Percentiles rank a stretch among this genome's conserved stretches.
phyloP scores from a whole-genome alignment of 2,888 invertebrate genomes.

The Luperina testacea region DNA sequence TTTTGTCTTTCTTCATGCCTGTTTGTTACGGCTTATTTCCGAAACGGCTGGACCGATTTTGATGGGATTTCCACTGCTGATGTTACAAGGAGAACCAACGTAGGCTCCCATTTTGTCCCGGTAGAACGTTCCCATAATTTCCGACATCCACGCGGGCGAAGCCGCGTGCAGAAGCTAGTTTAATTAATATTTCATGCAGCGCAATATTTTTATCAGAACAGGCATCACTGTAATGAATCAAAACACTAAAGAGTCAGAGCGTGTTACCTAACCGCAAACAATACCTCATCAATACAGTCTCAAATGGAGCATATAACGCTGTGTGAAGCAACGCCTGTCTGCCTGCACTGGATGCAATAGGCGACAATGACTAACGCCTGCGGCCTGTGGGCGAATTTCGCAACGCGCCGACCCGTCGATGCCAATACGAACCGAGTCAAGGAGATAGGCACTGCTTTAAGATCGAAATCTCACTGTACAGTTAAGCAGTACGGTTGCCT shows the following conservation, averaged over 20 bases:
- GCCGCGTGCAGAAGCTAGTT: background rate
- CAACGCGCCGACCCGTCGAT: slow-evolving; percentile 78
- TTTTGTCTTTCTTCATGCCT: too few relatives aligned
- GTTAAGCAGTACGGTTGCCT: slow-evolving; percentile 77
- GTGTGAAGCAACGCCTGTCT: slow-evolving; percentile 68
- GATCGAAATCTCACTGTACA: slow-evolving; percentile 80
- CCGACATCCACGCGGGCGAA: background rate
- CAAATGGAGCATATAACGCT: slow-evolving; percentile 64
- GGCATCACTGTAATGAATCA: slow-evolving; percentile 35
- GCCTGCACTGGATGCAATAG: slow-evolving; percentile 78
- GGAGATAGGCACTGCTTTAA: slow-evolving; percentile 75
- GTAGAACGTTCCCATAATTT: background rate
- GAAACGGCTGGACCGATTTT: background rate
- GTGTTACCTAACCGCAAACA: slow-evolving; percentile 54
- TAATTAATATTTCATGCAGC: slow-evolving; percentile 10
- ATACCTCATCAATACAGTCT: slow-evolving; percentile 61
- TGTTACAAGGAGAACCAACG: background rate
- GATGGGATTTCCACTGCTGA: background rate
- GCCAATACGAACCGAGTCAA: slow-evolving; percentile 85
- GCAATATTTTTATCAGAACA: slow-evolving; percentile 41
- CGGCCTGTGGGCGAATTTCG: slow-evolving; percentile 81
- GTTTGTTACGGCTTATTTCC: too few relatives aligned
- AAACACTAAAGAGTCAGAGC: slow-evolving; percentile 34
- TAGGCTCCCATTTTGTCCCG: background rate
- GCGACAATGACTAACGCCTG: slow-evolving; percentile 85